Evolutionary conservation across 1,140 invertebrate genomes (phyloP), one percentile per base, ranked within the genome.

Genomic region (Pinna nobilis): DNA sequence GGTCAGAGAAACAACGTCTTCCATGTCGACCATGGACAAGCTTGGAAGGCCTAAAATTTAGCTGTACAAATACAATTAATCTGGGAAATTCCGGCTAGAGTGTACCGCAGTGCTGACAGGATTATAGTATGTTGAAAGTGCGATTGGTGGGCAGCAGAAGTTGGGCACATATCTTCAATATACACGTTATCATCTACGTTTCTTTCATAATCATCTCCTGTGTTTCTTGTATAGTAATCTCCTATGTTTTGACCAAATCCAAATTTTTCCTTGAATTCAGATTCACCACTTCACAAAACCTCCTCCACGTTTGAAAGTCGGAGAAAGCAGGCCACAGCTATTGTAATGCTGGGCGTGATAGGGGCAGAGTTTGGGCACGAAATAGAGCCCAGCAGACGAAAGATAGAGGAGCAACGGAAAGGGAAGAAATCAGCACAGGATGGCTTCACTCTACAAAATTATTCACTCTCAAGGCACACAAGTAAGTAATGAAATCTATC

Each of bases 351-450:
- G 25, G 98, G 97, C 0, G 97, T 99, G 0, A 97, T 99, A 66
- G 98, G 98, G 0, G 96, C 97, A 0, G 97, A 99, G 89, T 99
- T 99, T 90, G 97, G 98, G 0, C 96, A 98, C 85, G 97, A 91
- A 81, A 88, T 91, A 6, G 84, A 88, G 61, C 84, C 86, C 7
- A 86, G 77, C 47, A 77, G 80, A 70, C 44, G 83, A 11, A 78
- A 80, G 60, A 44, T 60, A 13, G 81, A 82, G 28, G 80, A 82
- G 20, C 81, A 83, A 47, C 81, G 80, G 51, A 77, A 78, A 44
- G 61, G 67, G 11, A 79, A 77, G n/a, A 79, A 78, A 50, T 75
- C 75, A 60, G 75, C 70, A n/a, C 94, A 96, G 0, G 96, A 98
- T 91, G 95, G 94, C 25, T 96, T 96, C 87, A 94, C 94, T n/a